These are phyloP conservation scores for Poecilobothrus nobilitatus DNA, from an alignment of 2,888 invertebrate genomes.

Conservation along the genomic window DNA sequence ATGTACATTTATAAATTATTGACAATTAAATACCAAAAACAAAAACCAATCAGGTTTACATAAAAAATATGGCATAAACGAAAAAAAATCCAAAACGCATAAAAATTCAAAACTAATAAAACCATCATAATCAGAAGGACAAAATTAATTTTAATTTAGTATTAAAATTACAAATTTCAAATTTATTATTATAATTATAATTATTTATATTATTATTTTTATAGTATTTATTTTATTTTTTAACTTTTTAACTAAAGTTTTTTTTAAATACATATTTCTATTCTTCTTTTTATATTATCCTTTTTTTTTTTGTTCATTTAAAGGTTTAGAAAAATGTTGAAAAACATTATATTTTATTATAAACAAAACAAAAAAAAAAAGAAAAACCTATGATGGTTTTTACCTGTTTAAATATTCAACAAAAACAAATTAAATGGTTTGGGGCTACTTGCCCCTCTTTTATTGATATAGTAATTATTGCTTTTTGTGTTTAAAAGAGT, in stretches of 20 bases:
- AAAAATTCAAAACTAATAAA: background rate
- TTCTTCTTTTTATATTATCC: background rate
- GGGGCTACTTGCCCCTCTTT: no score
- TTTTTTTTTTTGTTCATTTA: background rate
- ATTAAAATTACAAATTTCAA: slow-evolving; percentile 37
- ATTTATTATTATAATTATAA: slow-evolving; percentile 42
- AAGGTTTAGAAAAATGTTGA: background rate
- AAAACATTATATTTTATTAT: no score
- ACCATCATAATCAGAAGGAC: slow-evolving; percentile 3
- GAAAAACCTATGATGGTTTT: no score
- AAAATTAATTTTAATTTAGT: slow-evolving; percentile 6
- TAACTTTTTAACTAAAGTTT: no score
- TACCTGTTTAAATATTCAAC: no score
- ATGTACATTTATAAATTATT: background rate
- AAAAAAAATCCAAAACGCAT: background rate
- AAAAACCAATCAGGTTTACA: background rate
- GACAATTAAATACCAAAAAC: background rate
- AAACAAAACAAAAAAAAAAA: no score
- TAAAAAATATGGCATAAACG: background rate
- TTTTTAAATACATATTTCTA: no score
- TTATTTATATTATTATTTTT: slow-evolving; percentile 32
- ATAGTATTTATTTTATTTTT: background rate
- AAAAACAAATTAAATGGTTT: no score
- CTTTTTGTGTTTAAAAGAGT: no score
- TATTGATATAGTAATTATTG: no score